phyloP scores from a whole-genome alignment of 2,888 invertebrate genomes.

The Heteropelma amictum region DNA sequence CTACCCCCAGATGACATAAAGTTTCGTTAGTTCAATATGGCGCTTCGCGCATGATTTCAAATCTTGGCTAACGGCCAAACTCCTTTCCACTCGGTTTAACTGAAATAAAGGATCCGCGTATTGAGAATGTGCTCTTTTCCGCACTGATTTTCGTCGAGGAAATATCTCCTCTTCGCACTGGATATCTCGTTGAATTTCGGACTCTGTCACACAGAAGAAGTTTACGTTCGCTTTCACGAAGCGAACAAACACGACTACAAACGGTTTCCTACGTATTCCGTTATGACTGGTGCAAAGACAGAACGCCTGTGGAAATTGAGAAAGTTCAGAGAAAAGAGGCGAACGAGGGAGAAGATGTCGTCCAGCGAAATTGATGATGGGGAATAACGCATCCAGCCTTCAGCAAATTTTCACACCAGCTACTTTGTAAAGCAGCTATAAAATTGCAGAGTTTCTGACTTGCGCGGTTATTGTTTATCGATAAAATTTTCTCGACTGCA shows the following conservation, averaged over 20 bases:
- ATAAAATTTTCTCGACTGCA: conserved; percentile 46
- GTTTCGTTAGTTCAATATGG: conserved; percentile 70
- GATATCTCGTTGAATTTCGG: conserved; percentile 29
- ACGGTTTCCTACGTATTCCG: not conserved
- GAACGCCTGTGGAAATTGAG: conserved; percentile 2
- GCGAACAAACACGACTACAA: not conserved
- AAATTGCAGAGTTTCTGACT: conserved; percentile 36
- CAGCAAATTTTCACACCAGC: not conserved
- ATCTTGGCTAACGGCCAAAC: conserved; percentile 67
- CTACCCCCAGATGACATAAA: conserved; percentile 61
- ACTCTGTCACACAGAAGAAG: conserved; percentile 6
- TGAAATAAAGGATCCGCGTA: conserved; percentile 71
- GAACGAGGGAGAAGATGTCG: not conserved
- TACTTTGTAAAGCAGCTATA: conserved; percentile 34
- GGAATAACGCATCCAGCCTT: conserved; percentile 34
- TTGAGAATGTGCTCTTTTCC: conserved; percentile 64
- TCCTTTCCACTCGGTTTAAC: conserved; percentile 68
- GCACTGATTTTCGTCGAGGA: not conserved
- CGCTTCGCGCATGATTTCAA: conserved; percentile 66
- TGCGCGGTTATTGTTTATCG: conserved; percentile 42
- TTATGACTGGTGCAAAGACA: not conserved
- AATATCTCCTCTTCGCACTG: conserved; percentile 1
- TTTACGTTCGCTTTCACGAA: too few species aligned
- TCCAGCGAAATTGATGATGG: not conserved
- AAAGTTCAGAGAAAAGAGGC: not conserved